These are phyloP conservation scores for Lasioglossum malachurum DNA, from an alignment of 2,888 invertebrate species.

Conservation along the genomic window DNA sequence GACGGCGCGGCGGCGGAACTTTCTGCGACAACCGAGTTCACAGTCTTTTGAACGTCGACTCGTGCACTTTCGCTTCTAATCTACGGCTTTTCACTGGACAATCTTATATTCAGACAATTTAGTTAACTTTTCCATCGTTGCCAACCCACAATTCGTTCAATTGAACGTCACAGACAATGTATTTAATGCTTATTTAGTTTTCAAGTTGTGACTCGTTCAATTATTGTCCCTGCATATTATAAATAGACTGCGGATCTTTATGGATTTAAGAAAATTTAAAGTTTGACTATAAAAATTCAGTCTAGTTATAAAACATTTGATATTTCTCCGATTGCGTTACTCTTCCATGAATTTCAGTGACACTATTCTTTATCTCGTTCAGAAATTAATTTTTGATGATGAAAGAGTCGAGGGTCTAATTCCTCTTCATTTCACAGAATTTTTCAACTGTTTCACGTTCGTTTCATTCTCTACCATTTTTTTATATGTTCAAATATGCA, in stretches of 20 bases:
- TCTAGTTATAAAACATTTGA: not conserved
- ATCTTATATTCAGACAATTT: not conserved
- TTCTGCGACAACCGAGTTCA: not conserved
- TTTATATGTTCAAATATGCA: not conserved
- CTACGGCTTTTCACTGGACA: not conserved
- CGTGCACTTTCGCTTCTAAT: not conserved
- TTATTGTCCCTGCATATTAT: not conserved
- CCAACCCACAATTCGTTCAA: not conserved
- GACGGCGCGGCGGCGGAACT: not conserved
- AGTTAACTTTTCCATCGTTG: not conserved
- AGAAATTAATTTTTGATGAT: too few species aligned
- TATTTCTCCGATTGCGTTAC: not conserved
- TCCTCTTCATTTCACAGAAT: not conserved
- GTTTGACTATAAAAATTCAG: too few species aligned
- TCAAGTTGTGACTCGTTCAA: not conserved
- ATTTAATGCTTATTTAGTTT: not conserved
- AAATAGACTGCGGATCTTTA: too few species aligned
- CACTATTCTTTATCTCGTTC: not conserved
- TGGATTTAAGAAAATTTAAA: too few species aligned
- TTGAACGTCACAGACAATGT: not conserved
- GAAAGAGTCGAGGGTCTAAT: not conserved
- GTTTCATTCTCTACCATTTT: not conserved
- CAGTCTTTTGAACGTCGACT: not conserved
- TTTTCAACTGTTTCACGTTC: not conserved
- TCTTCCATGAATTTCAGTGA: not conserved